A percentile compares a stretch with the other conserved stretches of the same genome.
Conservation (phyloP, 1,140 invertebrate genomes). For the Meloidogyne floridensis region DNA sequence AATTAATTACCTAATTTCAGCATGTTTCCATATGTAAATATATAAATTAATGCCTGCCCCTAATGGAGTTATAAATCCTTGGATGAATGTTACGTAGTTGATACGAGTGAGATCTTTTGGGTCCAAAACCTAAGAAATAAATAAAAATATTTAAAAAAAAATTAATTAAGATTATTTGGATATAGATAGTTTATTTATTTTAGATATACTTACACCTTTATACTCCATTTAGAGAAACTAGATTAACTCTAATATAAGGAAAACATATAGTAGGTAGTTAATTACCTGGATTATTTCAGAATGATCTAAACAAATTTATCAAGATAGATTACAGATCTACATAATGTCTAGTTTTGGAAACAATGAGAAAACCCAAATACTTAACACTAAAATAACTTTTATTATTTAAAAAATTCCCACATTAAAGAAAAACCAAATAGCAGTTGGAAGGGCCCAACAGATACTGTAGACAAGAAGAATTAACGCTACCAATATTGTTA, state of each 20-base stretch:
- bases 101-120: constrained; percentile 5
- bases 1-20: constrained; percentile 12
- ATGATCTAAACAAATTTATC: no score
- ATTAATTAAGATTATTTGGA: neutral
- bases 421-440: constrained; percentile 14
- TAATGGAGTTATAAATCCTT: constrained; percentile 15
- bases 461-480: constrained; percentile 13
- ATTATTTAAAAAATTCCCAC: neutral
- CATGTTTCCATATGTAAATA: constrained; percentile 10
- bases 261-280: no score
- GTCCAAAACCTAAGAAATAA: neutral
- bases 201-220: no score
- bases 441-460: constrained; percentile 16
- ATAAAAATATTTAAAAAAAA: neutral
- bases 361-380: no score
- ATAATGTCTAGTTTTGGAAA: no score
- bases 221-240: no score
- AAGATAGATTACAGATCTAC: no score
- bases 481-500: constrained; percentile 9
- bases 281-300: no score
- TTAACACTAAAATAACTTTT: neutral
- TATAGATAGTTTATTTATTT: no score
- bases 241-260: no score
- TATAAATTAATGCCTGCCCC: constrained; percentile 17
- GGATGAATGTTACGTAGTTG: constrained; percentile 15